Evolutionary conservation across 2,797 vertebrate genomes (phyloP), one percentile per base, ranked within the genome.

Genomic region (Lutjanus argentimaculatus): DNA sequence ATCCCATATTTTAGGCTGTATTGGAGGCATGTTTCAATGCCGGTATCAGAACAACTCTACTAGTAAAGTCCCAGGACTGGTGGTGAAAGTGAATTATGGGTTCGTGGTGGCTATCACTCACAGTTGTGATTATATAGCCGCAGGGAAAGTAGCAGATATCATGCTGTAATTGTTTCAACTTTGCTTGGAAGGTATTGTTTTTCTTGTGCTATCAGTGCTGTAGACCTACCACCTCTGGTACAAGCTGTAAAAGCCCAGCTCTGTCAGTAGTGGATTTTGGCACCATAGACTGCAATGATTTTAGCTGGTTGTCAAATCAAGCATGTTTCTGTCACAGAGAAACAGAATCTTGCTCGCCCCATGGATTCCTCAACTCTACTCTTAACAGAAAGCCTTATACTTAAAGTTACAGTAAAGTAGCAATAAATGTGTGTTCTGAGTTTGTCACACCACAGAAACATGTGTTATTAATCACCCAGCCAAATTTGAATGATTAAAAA

Each of bases 211-310:
- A 15, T 12, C 62, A 36, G 30, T 45, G 48, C 46, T 65, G 21
- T 3, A 56, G 21, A 46, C 16, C 4, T 8, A 51, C 4, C 11
- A 64, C 14, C 8, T 64, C 61, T 56, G 17, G 9, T 42, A 42
- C 17, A 56, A 12, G 7, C 48, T 64, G 11, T 53, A 45, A 72
- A 81, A 70, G 7, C 16, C 42, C 45, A 10, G n/a, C 9, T 67
- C 61, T 67, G 61, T 51, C 61, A 45, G 43, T 58, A 43, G 55
- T 73, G 59, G 58, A 68, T 73, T 74, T 79, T 74, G 13, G 46
- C 55, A 55, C 17, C 42, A 45, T 45, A n/a, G 36, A 30, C 40
- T 48, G 53, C 22, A 70, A 25, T 6, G 12, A 22, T 68, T 57
- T 70, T 52, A 59, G 49, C 61, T 45, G 52, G 25, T 42, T 72